Percentiles rank a stretch among this genome's conserved stretches.
Evolutionary conservation across 2,113 vertebrate species (phyloP).

Genomic region (Ciconia boyciana): DNA sequence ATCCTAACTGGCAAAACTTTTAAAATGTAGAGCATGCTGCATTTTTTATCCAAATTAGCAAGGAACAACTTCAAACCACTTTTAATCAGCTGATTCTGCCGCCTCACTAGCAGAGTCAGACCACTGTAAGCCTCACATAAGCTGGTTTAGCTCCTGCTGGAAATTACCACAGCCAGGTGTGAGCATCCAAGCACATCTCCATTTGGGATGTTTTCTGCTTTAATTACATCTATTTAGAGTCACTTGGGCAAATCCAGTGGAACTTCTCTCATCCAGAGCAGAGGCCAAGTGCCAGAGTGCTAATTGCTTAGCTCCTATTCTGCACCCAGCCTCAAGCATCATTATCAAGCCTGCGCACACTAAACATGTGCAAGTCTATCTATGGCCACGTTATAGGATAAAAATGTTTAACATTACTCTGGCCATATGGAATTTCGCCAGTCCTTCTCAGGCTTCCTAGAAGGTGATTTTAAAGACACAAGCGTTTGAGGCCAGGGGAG

Average conservation of each 20-base stretch:
- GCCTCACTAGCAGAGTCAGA: not conserved
- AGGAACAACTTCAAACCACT: not conserved
- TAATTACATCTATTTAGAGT: conserved; percentile 33
- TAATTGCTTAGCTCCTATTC: not conserved
- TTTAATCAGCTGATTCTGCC: not conserved
- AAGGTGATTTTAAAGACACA: not conserved
- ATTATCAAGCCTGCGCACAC: not conserved
- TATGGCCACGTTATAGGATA: not conserved
- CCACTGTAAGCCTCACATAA: not conserved
- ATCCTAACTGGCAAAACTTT: not conserved
- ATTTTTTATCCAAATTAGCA: not conserved
- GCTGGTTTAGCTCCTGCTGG: conserved; percentile 4
- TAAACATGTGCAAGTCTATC: not conserved
- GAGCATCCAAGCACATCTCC: conserved; percentile 15
- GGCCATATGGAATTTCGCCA: not conserved
- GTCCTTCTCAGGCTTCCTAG: not conserved
- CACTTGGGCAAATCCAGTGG: not conserved
- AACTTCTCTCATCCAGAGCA: not conserved
- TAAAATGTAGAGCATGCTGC: not conserved
- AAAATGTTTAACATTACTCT: not conserved
- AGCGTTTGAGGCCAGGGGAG: not conserved
- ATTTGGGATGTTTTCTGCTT: conserved; percentile 25
- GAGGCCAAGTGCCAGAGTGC: not conserved
- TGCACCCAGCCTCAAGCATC: not conserved
- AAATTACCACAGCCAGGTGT: conserved; percentile 9